Evolutionary conservation across 2,888 invertebrate genomes (phyloP).

Genomic region (Dryomyza anilis): DNA sequence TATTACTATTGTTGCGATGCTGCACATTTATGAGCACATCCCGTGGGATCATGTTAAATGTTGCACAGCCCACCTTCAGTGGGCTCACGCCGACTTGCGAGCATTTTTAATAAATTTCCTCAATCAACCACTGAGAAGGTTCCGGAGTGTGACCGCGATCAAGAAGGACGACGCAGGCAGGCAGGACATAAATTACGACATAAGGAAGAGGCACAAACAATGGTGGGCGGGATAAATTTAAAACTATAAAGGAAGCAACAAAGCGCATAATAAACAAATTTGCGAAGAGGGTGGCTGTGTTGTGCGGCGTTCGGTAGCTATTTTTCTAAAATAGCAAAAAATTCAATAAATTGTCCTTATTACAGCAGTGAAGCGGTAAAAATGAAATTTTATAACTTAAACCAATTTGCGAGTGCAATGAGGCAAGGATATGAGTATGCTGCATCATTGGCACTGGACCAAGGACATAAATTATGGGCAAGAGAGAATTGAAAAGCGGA

Average conservation of each 20-base stretch:
- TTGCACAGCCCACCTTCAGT: background rate
- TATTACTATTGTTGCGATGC: conserved; percentile 38
- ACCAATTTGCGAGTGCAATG: conserved; percentile 47
- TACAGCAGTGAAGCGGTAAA: conserved; percentile 58
- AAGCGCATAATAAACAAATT: conserved; percentile 58
- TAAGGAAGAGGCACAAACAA: conserved; percentile 17
- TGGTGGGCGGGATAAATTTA: conserved; percentile 41
- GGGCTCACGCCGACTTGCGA: conserved; percentile 32
- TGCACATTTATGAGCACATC: conserved; percentile 22
- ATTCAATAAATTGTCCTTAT: conserved; percentile 60
- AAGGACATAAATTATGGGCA: conserved; percentile 4
- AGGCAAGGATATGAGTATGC: conserved; percentile 26
- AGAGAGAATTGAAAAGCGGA: background rate
- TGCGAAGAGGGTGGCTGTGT: conserved; percentile 15
- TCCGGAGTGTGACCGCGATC: conserved; percentile 18
- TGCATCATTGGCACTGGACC: no score
- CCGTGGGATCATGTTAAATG: conserved; percentile 9
- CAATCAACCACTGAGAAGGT: conserved; percentile 48
- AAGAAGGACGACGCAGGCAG: conserved; percentile 36
- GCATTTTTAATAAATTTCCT: conserved; percentile 56
- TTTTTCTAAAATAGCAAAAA: conserved; percentile 22
- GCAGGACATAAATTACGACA: conserved; percentile 57
- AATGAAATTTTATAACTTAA: conserved; percentile 52
- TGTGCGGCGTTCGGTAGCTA: conserved; percentile 29
- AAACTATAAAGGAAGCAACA: conserved; percentile 52